These are phyloP conservation scores for Lagorchestes hirsutus DNA, from an alignment of 2,797 vertebrate genomes.

Conservation along the genomic window DNA sequence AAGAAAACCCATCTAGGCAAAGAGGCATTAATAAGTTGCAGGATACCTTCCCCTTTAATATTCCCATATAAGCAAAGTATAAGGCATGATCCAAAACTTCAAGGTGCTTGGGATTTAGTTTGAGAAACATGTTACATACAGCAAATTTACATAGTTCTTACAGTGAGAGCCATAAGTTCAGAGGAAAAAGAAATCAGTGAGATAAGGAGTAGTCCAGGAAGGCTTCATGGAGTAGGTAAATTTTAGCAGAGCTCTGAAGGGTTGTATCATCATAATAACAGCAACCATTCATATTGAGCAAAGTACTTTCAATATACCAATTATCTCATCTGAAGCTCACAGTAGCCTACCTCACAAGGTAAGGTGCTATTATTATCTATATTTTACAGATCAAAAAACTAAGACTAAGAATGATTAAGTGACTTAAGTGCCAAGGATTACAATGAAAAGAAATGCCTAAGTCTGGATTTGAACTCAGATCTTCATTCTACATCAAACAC, in stretches of 20 bases:
- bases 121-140: background rate
- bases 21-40: background rate
- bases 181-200: background rate
- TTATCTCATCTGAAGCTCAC: background rate
- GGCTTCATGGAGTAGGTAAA: background rate
- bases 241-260: background rate
- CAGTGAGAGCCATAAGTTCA: background rate
- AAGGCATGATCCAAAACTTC: background rate
- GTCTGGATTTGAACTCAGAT: background rate
- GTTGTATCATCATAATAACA: background rate
- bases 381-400: too few relatives aligned
- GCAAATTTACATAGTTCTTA: background rate
- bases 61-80: background rate
- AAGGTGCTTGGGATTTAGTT: background rate
- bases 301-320: background rate
- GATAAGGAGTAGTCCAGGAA: background rate
- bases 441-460: background rate
- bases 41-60: background rate
- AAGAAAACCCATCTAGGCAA: background rate
- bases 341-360: background rate
- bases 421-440: background rate
- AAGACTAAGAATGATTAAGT: too few relatives aligned
- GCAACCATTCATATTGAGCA: background rate
- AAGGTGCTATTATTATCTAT: background rate
- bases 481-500: background rate